phyloP scores from a whole-genome alignment of 2,797 vertebrate genomes.

The Fringilla coelebs region DNA sequence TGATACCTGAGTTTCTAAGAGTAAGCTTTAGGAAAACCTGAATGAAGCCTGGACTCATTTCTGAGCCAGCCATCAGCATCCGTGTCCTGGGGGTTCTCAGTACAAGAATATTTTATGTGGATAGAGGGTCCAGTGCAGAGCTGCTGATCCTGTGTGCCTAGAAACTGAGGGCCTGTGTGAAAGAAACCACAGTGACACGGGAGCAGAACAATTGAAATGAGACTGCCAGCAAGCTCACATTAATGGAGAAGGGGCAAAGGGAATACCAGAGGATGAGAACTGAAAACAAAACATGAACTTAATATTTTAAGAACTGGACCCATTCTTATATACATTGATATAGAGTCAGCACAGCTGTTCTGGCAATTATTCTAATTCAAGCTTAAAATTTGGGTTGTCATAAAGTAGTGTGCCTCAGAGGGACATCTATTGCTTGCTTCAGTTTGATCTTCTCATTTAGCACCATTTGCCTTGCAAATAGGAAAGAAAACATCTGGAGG shows the following conservation, averaged over 20 bases:
- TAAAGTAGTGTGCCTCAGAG: background rate
- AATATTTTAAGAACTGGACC: background rate
- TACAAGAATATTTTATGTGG: background rate
- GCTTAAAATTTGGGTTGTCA: background rate
- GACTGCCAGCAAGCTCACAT: background rate
- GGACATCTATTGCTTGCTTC: background rate
- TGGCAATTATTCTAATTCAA: background rate
- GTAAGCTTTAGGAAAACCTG: background rate
- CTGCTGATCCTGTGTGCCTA: background rate
- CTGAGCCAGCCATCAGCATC: background rate
- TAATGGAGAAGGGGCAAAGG: background rate
- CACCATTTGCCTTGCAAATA: background rate
- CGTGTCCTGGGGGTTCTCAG: background rate
- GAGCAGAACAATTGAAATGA: background rate
- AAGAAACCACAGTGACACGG: background rate
- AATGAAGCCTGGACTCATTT: background rate
- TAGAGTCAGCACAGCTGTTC: background rate
- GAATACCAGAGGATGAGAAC: background rate
- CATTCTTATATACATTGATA: background rate
- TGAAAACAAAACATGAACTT: background rate
- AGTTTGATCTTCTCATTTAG: conserved; percentile 1
- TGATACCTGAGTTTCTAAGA: background rate
- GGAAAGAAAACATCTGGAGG: background rate
- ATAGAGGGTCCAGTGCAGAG: background rate
- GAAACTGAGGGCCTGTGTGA: background rate